Conservation (phyloP, 2,888 invertebrate species). For the Xanthorhoe designata region DNA sequence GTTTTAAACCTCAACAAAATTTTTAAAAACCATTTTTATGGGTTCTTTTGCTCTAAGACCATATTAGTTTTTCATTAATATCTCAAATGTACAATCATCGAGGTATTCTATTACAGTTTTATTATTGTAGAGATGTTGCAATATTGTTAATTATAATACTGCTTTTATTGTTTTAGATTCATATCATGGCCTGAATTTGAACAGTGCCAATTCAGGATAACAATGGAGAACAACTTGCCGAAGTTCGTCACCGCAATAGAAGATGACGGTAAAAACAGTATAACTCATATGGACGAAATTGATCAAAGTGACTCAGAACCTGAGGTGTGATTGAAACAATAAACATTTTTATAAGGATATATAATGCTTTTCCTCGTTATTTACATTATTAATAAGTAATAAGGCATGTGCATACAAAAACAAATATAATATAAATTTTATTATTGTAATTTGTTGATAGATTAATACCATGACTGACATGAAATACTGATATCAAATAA, state of each 20-base stretch:
- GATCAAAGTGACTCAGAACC: constrained; percentile 65
- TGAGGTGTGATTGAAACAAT: constrained; percentile 50
- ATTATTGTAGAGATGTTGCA: background rate
- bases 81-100: too few relatives aligned
- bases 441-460: background rate
- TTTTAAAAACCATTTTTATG: too few relatives aligned
- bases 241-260: constrained; percentile 69
- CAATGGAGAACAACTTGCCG: constrained; percentile 87
- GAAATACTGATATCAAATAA: constrained; percentile 48
- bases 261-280: constrained; percentile 64
- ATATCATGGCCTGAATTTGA: constrained; percentile 88
- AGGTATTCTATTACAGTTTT: too few relatives aligned
- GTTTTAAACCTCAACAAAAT: too few relatives aligned
- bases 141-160: background rate
- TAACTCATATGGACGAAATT: constrained; percentile 66
- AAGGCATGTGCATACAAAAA: constrained; percentile 30
- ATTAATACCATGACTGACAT: constrained; percentile 5
- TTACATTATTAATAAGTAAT: constrained; percentile 51
- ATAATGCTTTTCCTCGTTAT: constrained; percentile 60
- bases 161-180: constrained; percentile 66
- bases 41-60: too few relatives aligned
- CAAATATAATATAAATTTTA: constrained; percentile 1
- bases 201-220: constrained; percentile 87
- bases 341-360: constrained; percentile 58
- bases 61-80: too few relatives aligned